Evolutionary conservation across 2,113 vertebrate species (phyloP).

Genomic region (Nothobranchius furzeri): DNA sequence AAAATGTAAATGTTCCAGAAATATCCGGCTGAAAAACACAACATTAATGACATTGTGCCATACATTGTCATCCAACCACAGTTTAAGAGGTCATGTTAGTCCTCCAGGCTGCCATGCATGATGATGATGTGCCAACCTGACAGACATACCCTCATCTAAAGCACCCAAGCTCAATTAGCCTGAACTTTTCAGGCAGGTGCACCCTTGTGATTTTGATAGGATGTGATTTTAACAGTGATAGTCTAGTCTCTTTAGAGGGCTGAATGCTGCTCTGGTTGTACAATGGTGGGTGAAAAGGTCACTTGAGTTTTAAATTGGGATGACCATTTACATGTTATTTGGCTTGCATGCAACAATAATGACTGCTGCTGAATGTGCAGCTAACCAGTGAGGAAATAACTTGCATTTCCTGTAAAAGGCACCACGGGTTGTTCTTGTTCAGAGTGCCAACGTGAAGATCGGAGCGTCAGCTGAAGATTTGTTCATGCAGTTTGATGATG

Average conservation of each 20-base stretch:
- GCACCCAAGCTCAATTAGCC: slow-evolving; percentile 21
- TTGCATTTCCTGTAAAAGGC: slow-evolving; percentile 37
- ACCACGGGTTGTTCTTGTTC: slow-evolving; percentile 38
- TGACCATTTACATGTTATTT: slow-evolving; percentile 27
- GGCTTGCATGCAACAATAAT: slow-evolving; percentile 33
- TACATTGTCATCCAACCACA: slow-evolving; percentile 20
- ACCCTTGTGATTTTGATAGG: slow-evolving; percentile 27
- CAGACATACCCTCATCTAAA: slow-evolving; percentile 21
- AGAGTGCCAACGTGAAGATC: background rate
- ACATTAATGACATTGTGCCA: slow-evolving; percentile 43
- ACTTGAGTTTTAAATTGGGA: slow-evolving; percentile 20
- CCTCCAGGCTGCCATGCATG: slow-evolving; percentile 3
- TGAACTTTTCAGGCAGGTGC: slow-evolving; percentile 12
- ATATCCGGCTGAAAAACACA: slow-evolving; percentile 57
- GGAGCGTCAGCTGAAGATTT: background rate
- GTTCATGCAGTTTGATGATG: background rate
- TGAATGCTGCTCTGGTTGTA: slow-evolving; percentile 18
- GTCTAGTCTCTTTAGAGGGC: slow-evolving; percentile 8
- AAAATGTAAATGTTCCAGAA: slow-evolving; percentile 74
- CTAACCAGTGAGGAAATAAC: slow-evolving; percentile 15
- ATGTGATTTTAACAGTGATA: slow-evolving; percentile 22
- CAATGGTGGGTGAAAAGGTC: slow-evolving; percentile 14
- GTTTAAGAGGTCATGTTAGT: background rate
- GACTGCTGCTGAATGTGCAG: slow-evolving; percentile 21
- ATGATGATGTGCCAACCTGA: slow-evolving; percentile 26